Conservation (phyloP, 2,113 vertebrate genomes). For the Cephalopterus ornatus region DNA sequence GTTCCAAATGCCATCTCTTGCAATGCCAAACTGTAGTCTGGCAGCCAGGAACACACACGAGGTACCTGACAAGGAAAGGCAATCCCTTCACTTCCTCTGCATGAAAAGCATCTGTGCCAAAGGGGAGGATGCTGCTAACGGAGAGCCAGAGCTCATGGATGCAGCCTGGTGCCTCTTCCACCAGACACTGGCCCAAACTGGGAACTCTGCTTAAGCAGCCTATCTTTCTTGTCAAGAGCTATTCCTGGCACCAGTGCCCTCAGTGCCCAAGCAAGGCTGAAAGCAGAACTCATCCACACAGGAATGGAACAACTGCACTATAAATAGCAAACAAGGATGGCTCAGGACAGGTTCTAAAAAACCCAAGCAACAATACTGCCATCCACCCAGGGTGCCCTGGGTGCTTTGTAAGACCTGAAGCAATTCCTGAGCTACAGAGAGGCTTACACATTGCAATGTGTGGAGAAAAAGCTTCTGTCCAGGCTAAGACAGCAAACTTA, state of each 20-base stretch:
- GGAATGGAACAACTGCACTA: slow-evolving; percentile 48
- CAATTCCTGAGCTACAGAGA: not conserved
- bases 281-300: not conserved
- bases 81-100: not conserved
- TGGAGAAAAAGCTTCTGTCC: not conserved
- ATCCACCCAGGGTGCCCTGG: not conserved
- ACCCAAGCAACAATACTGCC: not conserved
- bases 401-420: not conserved
- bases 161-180: not conserved
- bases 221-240: slow-evolving; percentile 33
- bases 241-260: slow-evolving; percentile 48
- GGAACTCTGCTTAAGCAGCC: not conserved
- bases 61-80: not conserved
- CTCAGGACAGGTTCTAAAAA: not conserved
- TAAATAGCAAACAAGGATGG: slow-evolving; percentile 50
- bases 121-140: not conserved
- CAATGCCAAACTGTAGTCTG: not conserved
- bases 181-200: not conserved
- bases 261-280: slow-evolving; percentile 31
- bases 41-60: not conserved
- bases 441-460: not conserved
- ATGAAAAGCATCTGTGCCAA: not conserved
- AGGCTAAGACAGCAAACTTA: not conserved
- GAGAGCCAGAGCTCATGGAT: not conserved
- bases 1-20: not conserved